Evolutionary conservation across 2,888 invertebrate genomes (phyloP).

Genomic region (Diarsia brunnea): DNA sequence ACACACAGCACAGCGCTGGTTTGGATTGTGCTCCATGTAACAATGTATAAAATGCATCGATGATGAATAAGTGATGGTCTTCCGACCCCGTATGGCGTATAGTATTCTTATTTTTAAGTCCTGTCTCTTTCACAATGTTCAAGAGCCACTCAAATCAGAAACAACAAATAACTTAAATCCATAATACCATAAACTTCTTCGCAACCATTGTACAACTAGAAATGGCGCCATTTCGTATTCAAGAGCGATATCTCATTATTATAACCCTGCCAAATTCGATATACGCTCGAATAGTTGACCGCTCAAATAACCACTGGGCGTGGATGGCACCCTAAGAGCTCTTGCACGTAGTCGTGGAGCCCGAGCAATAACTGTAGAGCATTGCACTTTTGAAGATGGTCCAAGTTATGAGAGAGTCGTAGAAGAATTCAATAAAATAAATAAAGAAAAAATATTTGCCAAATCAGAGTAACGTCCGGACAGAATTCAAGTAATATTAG

Average conservation of each 20-base stretch:
- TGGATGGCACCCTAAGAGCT: constrained; percentile 69
- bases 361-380: constrained; percentile 70
- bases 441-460: too few species aligned
- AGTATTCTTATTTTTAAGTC: too few species aligned
- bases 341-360: constrained; percentile 66
- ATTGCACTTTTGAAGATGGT: constrained; percentile 71
- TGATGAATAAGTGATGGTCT: too few species aligned
- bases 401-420: constrained; percentile 43
- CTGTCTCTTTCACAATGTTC: neutral
- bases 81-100: too few species aligned
- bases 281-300: constrained; percentile 65
- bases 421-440: neutral
- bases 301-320: constrained; percentile 69
- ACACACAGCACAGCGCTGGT: too few species aligned
- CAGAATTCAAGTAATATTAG: neutral
- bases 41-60: too few species aligned
- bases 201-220: constrained; percentile 29
- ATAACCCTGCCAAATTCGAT: constrained; percentile 71
- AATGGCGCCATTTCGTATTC: constrained; percentile 64
- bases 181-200: constrained; percentile 15
- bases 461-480: neutral
- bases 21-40: too few species aligned
- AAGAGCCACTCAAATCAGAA: neutral
- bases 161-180: neutral
- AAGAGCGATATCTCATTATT: constrained; percentile 61